Percentiles rank a stretch among this genome's conserved stretches.
phyloP scores from a whole-genome alignment of 2,113 vertebrate genomes.

The Neodontobutis hainanensis region DNA sequence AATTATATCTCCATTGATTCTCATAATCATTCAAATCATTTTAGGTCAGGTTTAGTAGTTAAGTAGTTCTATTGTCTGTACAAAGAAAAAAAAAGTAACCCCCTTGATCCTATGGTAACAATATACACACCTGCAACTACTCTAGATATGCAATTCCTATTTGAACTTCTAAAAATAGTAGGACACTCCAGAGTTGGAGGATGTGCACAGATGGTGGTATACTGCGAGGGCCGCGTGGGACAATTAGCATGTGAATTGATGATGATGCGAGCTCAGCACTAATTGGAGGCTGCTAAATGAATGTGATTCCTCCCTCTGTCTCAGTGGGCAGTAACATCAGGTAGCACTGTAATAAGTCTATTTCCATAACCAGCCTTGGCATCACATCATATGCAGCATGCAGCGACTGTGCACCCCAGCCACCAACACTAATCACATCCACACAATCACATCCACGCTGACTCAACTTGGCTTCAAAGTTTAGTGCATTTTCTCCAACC shows the following conservation, averaged over 20 bases:
- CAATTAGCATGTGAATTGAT: conserved; percentile 78
- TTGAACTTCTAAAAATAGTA: conserved; percentile 44
- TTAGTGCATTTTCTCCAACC: not conserved
- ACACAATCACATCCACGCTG: conserved; percentile 61
- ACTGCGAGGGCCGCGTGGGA: conserved; percentile 61
- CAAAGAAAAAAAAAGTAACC: conserved; percentile 1
- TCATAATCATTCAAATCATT: not conserved
- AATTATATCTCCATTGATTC: no score
- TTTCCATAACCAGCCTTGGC: conserved; percentile 72
- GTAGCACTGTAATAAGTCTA: conserved; percentile 72
- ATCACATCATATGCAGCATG: conserved; percentile 65
- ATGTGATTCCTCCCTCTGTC: conserved; percentile 70
- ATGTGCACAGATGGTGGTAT: conserved; percentile 70
- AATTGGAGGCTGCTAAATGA: conserved; percentile 77
- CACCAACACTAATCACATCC: conserved; percentile 66
- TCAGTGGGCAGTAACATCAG: conserved; percentile 74
- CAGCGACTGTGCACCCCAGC: conserved; percentile 53
- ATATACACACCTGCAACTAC: conserved; percentile 17
- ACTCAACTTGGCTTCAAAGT: conserved; percentile 16
- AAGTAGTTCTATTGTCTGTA: conserved; percentile 7
- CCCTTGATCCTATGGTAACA: conserved; percentile 2
- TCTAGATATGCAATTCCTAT: conserved; percentile 19
- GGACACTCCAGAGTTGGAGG: conserved; percentile 40
- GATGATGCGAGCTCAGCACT: conserved; percentile 73
- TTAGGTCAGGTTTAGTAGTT: conserved; percentile 6